Evolutionary conservation across 30 jellyfish, hydroid and myxozoan genomes (phyloP).

Genomic region (Sanderia malayensis): DNA sequence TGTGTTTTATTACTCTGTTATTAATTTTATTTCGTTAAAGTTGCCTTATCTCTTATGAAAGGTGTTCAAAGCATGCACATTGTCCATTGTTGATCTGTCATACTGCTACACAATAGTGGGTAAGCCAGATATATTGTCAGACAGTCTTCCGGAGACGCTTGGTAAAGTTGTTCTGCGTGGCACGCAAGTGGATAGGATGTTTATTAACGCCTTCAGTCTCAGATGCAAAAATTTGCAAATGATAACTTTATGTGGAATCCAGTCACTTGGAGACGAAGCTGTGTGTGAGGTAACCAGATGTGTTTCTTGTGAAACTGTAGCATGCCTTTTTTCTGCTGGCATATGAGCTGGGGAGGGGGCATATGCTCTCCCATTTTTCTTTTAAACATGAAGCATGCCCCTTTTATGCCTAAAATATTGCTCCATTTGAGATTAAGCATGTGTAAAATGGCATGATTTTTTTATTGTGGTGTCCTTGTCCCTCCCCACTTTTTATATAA

Average conservation of each 20-base stretch:
- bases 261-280: conserved; percentile 37
- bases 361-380: too few species aligned
- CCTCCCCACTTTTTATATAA: too few species aligned
- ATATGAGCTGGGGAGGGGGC: too few species aligned
- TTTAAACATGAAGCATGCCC: too few species aligned
- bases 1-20: too few species aligned
- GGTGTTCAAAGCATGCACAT: conserved; percentile 55
- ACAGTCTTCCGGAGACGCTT: conserved; percentile 46
- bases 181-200: conserved; percentile 34
- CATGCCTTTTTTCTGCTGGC: too few species aligned
- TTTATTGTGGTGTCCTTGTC: too few species aligned
- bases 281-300: conserved; percentile 60
- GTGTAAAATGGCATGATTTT: too few species aligned
- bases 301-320: too few species aligned
- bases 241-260: conserved; percentile 49
- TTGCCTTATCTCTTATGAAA: conserved; percentile 9
- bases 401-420: too few species aligned
- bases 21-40: too few species aligned
- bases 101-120: conserved; percentile 34
- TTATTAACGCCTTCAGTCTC: conserved; percentile 12
- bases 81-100: conserved; percentile 39
- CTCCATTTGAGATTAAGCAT: too few species aligned
- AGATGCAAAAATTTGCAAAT: conserved; percentile 33
- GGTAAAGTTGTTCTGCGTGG: conserved; percentile 48
- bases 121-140: conserved; percentile 38